These are phyloP conservation scores for Eucera pruinosa DNA, from an alignment of 2,888 invertebrate genomes.

Conservation along the genomic window DNA sequence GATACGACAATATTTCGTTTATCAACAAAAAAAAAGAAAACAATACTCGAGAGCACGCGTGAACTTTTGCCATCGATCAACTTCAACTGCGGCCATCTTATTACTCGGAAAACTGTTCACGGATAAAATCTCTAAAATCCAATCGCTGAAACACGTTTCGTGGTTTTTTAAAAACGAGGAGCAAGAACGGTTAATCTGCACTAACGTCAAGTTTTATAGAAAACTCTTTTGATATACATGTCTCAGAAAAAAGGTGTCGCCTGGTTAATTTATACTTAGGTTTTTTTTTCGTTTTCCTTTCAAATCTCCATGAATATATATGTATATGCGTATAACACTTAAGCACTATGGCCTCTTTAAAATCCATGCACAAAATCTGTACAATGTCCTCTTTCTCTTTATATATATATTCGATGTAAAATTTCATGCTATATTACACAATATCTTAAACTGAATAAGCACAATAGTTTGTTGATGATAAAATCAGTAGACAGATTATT, in stretches of 20 bases:
- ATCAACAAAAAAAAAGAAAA: not conserved
- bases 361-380: conserved; percentile 70
- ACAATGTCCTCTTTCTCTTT: conserved; percentile 58
- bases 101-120: not conserved
- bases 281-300: not conserved
- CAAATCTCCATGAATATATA: conserved; percentile 30
- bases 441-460: conserved; percentile 65
- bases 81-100: not conserved
- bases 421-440: conserved; percentile 68
- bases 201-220: conserved; percentile 71
- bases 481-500: conserved; percentile 66
- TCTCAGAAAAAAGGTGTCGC: conserved; percentile 47
- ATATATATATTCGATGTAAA: conserved; percentile 60
- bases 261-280: conserved; percentile 53
- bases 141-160: not conserved
- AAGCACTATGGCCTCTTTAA: conserved; percentile 69
- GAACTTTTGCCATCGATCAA: too few relatives aligned
- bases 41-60: not conserved
- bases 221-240: conserved; percentile 48
- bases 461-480: conserved; percentile 62
- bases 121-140: not conserved
- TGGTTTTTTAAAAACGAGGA: not conserved
- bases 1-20: too few relatives aligned
- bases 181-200: conserved; percentile 59
- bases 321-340: conserved; percentile 49